Conservation (phyloP, 2,113 vertebrate species). For the Dicrurus megarhynchus region DNA sequence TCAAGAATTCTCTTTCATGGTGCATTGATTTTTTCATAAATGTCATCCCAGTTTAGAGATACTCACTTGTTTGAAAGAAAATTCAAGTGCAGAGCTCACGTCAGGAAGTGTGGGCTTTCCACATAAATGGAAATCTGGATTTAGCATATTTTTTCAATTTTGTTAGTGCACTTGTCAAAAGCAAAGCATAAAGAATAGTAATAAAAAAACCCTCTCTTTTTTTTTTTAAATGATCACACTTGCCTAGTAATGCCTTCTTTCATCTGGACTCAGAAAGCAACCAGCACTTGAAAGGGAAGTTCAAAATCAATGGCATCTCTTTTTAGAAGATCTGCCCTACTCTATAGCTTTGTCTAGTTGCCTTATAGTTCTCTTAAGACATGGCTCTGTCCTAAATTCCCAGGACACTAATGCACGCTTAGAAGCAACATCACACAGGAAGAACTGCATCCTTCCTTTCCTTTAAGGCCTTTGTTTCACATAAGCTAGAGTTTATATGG, state of each 20-base stretch:
- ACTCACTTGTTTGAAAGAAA: constrained; percentile 19
- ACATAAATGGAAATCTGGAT: background rate
- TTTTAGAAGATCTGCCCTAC: background rate
- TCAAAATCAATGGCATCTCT: background rate
- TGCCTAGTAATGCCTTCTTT: background rate
- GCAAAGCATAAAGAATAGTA: background rate
- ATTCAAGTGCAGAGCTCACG: background rate
- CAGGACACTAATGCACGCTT: background rate
- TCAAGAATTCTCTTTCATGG: constrained; percentile 11
- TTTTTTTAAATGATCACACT: background rate
- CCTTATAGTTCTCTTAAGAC: background rate
- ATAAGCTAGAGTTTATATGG: background rate
- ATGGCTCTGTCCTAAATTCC: background rate
- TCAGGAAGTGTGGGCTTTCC: background rate
- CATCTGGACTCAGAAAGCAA: background rate
- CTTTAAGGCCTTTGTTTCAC: background rate
- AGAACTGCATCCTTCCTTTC: background rate
- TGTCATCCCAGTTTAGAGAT: background rate
- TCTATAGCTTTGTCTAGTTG: background rate
- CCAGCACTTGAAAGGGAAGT: background rate
- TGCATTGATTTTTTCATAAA: constrained; percentile 2
- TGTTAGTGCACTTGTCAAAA: background rate
- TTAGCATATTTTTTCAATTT: background rate
- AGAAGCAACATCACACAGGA: background rate
- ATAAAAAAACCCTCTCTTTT: background rate